Evolutionary conservation across 2,113 vertebrate genomes (phyloP), one percentile per base, ranked within the genome.

Genomic region (Microcebus jonahi): DNA sequence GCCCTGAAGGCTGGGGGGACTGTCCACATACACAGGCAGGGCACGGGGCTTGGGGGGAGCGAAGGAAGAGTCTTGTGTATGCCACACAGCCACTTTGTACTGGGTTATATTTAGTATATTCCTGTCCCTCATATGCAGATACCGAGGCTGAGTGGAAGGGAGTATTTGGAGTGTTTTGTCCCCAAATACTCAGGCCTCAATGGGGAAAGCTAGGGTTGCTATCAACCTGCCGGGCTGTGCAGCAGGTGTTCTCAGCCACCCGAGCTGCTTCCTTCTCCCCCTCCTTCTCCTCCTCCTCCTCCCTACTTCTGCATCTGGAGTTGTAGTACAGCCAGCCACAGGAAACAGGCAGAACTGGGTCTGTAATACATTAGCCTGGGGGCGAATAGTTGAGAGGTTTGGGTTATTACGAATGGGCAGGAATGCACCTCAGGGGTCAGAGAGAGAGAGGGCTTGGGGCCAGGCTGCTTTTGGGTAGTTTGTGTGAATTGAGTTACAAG

Each of bases 281-380:
- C 17, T 73, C 21, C 6, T 70, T 7, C 9, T 70, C 9, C 39
- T 25, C 8, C 17, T 73, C 36, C 1, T 25, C 8, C 17, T 73
- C 36, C 1, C 23, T 53, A 3, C 25, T n/a, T 29, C 48, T 1
- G 0, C 8, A 1, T 31, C 14, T 0, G 7, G 57, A 15, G 23
- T n/a, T n/a, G 29, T 4, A 13, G 3, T 21, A 36, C 48, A 45
- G 4, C 9, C 42, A 10, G 6, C 27, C 18, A 0, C 67, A 11
- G 34, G 57, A 29, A 31, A n/a, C 77, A 17, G 27, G 21, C 3
- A 3, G 23, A 31, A 13, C 31, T 21, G 0, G 0, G 7, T 23
- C n/a, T 11, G 7, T 31, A 8, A 48, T 1, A 4, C 5, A 2
- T 27, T 23, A 6, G 4, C 20, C 34, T 20, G 0, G 39, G 1